phyloP scores from a whole-genome alignment of 30 jellyfish, hydroid and myxozoan genomes.

The Aurelia aurita region DNA sequence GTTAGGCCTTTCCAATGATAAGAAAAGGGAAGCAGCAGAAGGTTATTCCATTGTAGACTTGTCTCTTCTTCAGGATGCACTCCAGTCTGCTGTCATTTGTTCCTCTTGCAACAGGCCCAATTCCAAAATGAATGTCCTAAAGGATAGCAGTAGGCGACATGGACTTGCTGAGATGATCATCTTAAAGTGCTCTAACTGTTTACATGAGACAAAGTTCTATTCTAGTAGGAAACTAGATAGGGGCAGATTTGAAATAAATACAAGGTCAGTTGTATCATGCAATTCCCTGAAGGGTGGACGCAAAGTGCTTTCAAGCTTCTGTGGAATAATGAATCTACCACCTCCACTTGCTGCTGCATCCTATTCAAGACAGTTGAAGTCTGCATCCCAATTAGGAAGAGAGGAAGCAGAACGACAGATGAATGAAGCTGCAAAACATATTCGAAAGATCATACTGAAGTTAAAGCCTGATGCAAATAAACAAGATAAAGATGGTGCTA shows the following conservation, averaged over 20 bases:
- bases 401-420: slow-evolving; percentile 12
- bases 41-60: too few species aligned
- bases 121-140: too few species aligned
- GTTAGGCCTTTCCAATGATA: too few species aligned
- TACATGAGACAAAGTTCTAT: not conserved
- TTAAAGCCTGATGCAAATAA: too few species aligned
- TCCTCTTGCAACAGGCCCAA: too few species aligned
- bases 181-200: not conserved
- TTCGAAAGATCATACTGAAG: not conserved
- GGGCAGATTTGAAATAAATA: not conserved
- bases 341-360: not conserved
- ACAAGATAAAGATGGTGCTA: slow-evolving; percentile 15
- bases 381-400: not conserved
- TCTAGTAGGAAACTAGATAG: not conserved
- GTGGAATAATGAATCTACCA: not conserved
- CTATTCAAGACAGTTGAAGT: slow-evolving; percentile 2
- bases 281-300: slow-evolving; percentile 1
- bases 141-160: too few species aligned
- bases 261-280: not conserved
- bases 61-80: too few species aligned
- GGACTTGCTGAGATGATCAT: too few species aligned
- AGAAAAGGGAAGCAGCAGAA: too few species aligned
- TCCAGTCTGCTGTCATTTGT: too few species aligned
- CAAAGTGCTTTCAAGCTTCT: not conserved
- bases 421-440: not conserved